Evolutionary conservation across 1,140 invertebrate genomes (phyloP).

Genomic region (Meloidogyne floridensis): DNA sequence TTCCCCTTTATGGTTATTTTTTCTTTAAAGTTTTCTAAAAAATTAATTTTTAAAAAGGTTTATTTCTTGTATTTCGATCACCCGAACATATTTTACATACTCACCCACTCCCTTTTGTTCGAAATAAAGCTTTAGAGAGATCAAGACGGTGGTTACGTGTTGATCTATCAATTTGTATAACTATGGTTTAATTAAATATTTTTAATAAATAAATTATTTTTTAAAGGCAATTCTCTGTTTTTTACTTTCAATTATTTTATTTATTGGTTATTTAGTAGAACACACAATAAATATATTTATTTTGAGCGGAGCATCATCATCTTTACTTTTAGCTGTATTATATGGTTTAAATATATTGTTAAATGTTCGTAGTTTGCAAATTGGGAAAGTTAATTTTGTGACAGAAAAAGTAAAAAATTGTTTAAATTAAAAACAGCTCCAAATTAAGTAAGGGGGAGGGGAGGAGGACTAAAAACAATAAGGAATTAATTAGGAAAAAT

Average conservation of each 20-base stretch:
- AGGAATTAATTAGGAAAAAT: too few species aligned
- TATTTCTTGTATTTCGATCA: conserved; percentile 15
- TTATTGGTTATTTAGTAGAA: conserved; percentile 42
- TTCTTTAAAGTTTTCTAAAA: background rate
- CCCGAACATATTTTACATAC: conserved; percentile 19
- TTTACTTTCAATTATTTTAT: conserved; percentile 38
- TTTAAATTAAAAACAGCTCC: background rate
- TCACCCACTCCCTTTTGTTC: conserved; percentile 41
- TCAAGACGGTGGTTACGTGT: conserved; percentile 35
- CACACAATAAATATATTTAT: conserved; percentile 32
- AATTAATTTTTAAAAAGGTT: background rate
- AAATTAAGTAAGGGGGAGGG: too few species aligned
- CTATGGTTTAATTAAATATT: conserved; percentile 23
- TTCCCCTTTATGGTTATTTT: conserved; percentile 38
- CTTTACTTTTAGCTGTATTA: conserved; percentile 35
- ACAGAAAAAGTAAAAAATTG: conserved; percentile 22
- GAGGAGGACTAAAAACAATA: too few species aligned
- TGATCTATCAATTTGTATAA: conserved; percentile 35
- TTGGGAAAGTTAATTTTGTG: conserved; percentile 32
- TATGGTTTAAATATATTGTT: conserved; percentile 36
- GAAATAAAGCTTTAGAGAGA: conserved; percentile 32
- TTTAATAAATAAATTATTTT: background rate
- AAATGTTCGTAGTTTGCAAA: conserved; percentile 25
- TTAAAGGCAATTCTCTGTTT: conserved; percentile 31
- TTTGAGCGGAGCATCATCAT: conserved; percentile 32